Evolutionary conservation across 2,797 vertebrate species (phyloP).

Genomic region (Carapus acus): DNA sequence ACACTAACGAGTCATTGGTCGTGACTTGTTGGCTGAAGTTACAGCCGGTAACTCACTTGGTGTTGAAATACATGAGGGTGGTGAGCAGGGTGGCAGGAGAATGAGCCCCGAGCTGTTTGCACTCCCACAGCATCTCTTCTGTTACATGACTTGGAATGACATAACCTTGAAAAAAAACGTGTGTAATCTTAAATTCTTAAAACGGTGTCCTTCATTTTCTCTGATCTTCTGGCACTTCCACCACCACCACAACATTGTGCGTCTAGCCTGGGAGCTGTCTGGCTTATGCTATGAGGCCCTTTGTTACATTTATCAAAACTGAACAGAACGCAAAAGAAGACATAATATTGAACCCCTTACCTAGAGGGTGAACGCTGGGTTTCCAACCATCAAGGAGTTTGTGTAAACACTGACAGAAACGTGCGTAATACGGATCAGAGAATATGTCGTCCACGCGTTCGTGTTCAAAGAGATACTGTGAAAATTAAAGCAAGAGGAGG

Average conservation of each 20-base stretch:
- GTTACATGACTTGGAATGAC: constrained; percentile 97
- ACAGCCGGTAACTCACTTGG: constrained; percentile 82
- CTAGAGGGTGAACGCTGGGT: constrained; percentile 89
- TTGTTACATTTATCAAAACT: too few species aligned
- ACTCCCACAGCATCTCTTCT: constrained; percentile 99
- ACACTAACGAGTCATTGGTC: too few species aligned
- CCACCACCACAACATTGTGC: too few species aligned
- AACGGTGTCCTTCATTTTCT: too few species aligned
- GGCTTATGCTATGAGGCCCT: too few species aligned
- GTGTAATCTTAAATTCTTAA: neutral
- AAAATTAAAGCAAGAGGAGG: neutral
- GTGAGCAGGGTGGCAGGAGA: constrained; percentile 95
- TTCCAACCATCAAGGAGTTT: constrained; percentile 90
- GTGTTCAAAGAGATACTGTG: constrained; percentile 95
- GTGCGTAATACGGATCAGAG: constrained; percentile 94
- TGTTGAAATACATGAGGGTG: constrained; percentile 99
- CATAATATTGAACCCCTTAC: constrained; percentile 64
- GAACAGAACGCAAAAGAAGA: too few species aligned
- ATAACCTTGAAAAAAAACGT: constrained; percentile 75
- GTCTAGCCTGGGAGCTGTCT: too few species aligned
- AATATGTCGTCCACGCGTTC: constrained; percentile 97
- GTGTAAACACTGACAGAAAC: constrained; percentile 92
- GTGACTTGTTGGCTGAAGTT: too few species aligned
- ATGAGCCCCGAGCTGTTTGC: constrained; percentile 97
- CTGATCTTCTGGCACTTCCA: too few species aligned